phyloP scores from a whole-genome alignment of 2,797 vertebrate species.

The Tapirus indicus region DNA sequence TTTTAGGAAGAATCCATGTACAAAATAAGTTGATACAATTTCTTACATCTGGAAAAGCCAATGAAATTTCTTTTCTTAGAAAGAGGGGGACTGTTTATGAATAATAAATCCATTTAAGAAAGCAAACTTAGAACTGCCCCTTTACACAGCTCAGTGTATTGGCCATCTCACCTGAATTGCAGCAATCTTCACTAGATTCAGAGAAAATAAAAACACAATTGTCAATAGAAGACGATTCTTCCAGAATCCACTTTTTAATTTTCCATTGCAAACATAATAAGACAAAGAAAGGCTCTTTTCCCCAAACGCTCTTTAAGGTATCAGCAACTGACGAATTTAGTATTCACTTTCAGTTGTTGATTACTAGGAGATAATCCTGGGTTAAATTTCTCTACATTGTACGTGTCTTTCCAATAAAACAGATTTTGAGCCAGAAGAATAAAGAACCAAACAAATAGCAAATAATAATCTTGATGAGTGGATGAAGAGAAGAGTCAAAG shows the following conservation, averaged over 20 bases:
- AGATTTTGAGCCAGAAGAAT: constrained; percentile 65
- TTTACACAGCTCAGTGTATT: not conserved
- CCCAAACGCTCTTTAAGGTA: not conserved
- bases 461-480: constrained; percentile 50
- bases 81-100: not conserved
- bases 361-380: constrained; percentile 67
- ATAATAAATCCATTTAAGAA: not conserved
- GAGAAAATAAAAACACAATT: constrained; percentile 40
- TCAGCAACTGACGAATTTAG: not conserved
- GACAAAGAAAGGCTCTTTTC: not conserved
- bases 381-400: constrained; percentile 61
- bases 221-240: not conserved
- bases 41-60: not conserved
- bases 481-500: constrained; percentile 74
- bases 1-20: not conserved
- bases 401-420: constrained; percentile 26
- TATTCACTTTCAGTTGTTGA: constrained; percentile 48
- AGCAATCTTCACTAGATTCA: not conserved
- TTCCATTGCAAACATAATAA: not conserved
- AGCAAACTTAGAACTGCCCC: not conserved
- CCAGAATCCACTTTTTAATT: not conserved
- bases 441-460: constrained; percentile 30
- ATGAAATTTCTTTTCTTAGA: not conserved
- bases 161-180: not conserved
- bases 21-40: not conserved